Conservation (phyloP, 2,113 vertebrate genomes). For the Guaruba guarouba region DNA sequence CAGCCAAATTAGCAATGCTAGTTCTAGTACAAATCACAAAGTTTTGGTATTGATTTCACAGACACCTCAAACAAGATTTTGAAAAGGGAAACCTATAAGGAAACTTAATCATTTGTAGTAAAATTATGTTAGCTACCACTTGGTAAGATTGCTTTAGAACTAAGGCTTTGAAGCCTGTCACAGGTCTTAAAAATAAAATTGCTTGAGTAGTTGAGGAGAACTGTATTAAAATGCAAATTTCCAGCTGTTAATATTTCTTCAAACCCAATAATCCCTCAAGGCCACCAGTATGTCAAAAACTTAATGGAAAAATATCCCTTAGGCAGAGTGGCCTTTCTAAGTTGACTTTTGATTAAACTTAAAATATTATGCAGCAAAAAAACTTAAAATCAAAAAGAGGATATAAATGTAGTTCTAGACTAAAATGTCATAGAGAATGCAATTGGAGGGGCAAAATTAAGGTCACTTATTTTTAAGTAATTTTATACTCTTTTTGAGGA, state of each 20-base stretch:
- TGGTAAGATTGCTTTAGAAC: conserved; percentile 86
- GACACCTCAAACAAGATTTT: conserved; percentile 74
- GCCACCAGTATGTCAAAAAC: conserved; percentile 99
- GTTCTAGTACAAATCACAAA: conserved; percentile 67
- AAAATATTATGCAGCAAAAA: conserved; percentile 87
- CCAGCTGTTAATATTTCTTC: conserved; percentile 99
- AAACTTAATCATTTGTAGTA: conserved; percentile 81
- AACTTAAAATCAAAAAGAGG: conserved; percentile 75
- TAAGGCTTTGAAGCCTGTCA: conserved; percentile 87
- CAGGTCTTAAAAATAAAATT: conserved; percentile 94
- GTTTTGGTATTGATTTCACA: conserved; percentile 77
- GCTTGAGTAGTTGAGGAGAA: conserved; percentile 95
- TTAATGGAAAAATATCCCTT: conserved; percentile 99
- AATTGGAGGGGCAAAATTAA: conserved; percentile 49
- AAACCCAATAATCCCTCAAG: conserved; percentile 99
- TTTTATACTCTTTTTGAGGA: conserved; percentile 61
- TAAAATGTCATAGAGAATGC: conserved; percentile 73
- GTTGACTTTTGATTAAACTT: conserved; percentile 97
- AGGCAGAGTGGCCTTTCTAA: conserved; percentile 91
- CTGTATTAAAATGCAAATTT: conserved; percentile 99
- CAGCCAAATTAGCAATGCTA: conserved; percentile 63
- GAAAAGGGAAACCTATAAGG: conserved; percentile 70
- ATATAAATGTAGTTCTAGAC: conserved; percentile 73
- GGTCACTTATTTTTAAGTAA: conserved; percentile 64
- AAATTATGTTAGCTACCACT: conserved; percentile 81